Base-by-base conservation (phyloP, 1,140 invertebrate genomes). In the Bombus pascuorum region DNA sequence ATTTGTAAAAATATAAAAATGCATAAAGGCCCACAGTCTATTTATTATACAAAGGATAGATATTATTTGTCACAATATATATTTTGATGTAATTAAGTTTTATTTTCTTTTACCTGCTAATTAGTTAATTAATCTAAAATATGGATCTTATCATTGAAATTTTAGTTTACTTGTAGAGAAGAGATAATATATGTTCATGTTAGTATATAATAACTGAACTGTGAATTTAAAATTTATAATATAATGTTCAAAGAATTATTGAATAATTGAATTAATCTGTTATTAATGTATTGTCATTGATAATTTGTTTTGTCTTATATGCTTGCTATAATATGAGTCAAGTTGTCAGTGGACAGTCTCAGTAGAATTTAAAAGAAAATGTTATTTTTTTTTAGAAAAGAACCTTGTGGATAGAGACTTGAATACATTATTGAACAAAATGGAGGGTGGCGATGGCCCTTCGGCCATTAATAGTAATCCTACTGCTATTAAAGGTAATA, bases 381-480 rank as follows among this genome's bases (percentile, higher is more conserved):
- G 68, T 75, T 81, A 37, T 66, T 81, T 83, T 42, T 42, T 77
- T 89, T 77, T 77, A 89, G 87, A 83, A 78, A 78, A 28, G 32
- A 86, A 83, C 66, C 25, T 83, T 73, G 42, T 22, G 73, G 81
- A 86, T 80, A 66, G 37, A 81, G 34, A 72, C 1, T n/a, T 25
- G 10, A 66, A 13, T 70, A 59, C 6, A 72, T 59, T 57, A 47
- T 81, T 74, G 42, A 86, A 75, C 85, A 92, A 92, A 81, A 95
- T 95, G 95, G 94, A 95, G 87, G 94, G 91, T 83, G 93, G 92
- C 39, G 93, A 93, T 93, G 96, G 96, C 94, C 96, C 97, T 88
- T 96, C 96, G 77, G 96, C 96, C 93, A 95, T 97, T 85, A 96
- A 96, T 87, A 97, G 96, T 94, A 96, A 97, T 95, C 96, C 96